Conservation (phyloP, 2,113 vertebrate species). For the Petrocephalus zakoni region DNA sequence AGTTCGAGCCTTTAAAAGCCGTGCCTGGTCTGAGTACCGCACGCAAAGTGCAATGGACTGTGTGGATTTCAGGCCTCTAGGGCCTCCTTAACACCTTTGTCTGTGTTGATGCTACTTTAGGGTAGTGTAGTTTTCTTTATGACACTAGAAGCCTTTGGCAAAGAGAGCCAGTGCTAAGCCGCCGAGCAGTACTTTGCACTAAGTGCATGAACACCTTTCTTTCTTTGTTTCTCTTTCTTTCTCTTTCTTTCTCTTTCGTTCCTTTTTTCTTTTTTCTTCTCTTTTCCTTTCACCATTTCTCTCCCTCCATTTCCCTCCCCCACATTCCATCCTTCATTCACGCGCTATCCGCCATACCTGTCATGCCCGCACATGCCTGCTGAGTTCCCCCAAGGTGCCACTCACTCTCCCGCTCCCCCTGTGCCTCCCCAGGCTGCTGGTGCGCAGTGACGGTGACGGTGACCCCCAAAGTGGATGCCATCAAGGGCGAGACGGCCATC, state of each 20-base stretch:
- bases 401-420: neutral
- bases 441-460: constrained; percentile 49
- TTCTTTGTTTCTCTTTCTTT: too few species aligned
- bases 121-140: neutral
- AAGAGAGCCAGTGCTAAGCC: too few species aligned
- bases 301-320: neutral
- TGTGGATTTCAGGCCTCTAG: neutral
- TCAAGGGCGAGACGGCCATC: constrained; percentile 45
- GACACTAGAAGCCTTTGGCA: neutral
- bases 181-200: too few species aligned
- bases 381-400: neutral
- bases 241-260: too few species aligned
- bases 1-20: neutral
- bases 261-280: too few species aligned
- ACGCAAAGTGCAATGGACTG: neutral
- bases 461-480: constrained; percentile 53
- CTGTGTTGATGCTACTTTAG: neutral
- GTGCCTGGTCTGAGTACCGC: neutral
- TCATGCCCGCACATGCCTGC: neutral
- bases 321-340: neutral
- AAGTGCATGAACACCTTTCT: too few species aligned
- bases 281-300: too few species aligned
- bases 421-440: constrained; percentile 48
- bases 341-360: neutral
- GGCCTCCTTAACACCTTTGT: neutral